These are phyloP conservation scores for Sarotherodon lohbergeri DNA, from an alignment of 2,113 vertebrate genomes.

Conservation along the genomic window DNA sequence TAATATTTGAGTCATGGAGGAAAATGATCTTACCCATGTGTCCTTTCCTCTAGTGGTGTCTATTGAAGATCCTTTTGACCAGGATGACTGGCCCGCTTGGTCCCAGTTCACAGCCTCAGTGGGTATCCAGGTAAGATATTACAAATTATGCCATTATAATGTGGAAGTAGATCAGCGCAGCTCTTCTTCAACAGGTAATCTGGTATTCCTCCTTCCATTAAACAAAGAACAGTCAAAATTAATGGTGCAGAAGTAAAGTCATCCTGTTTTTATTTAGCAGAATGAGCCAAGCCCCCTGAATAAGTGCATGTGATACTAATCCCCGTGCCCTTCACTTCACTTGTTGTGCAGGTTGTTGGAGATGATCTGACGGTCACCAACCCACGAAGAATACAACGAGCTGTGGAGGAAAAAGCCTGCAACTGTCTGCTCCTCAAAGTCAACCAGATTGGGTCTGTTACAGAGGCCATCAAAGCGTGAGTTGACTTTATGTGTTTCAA, in stretches of 20 bases:
- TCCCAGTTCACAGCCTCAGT: constrained; percentile 85
- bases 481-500: constrained; percentile 36
- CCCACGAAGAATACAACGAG: constrained; percentile 84
- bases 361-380: constrained; percentile 92
- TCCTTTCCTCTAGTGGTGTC: constrained; percentile 78
- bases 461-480: constrained; percentile 91
- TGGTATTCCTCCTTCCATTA: not conserved
- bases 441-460: constrained; percentile 91
- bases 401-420: constrained; percentile 88
- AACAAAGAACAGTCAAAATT: not conserved
- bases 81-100: constrained; percentile 93
- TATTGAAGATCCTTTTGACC: constrained; percentile 92
- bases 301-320: not conserved
- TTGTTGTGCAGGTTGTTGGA: constrained; percentile 81
- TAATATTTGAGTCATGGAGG: not conserved
- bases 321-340: not conserved
- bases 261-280: not conserved
- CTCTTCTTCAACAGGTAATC: not conserved
- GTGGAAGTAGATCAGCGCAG: not conserved
- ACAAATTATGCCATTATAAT: not conserved
- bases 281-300: not conserved
- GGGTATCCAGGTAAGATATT: constrained; percentile 76
- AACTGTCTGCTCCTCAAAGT: constrained; percentile 92
- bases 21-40: not conserved
- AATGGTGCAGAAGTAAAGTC: not conserved